phyloP scores from a whole-genome alignment of 2,113 vertebrate species.

The Abramis brama region DNA sequence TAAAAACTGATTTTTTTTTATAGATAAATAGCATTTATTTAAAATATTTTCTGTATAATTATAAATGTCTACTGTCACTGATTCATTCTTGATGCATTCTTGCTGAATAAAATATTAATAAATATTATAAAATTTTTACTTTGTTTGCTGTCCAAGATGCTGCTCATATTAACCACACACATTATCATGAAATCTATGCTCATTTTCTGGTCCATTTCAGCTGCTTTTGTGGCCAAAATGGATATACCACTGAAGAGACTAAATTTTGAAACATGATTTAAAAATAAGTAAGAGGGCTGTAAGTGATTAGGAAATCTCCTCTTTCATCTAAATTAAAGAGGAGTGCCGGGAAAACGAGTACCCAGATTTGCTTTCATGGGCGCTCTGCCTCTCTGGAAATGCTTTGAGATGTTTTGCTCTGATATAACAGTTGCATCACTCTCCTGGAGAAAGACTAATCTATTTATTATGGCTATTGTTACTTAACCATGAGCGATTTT shows the following conservation, averaged over 20 bases:
- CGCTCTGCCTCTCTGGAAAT: background rate
- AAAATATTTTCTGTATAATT: background rate
- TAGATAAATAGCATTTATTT: background rate
- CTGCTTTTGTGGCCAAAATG: background rate
- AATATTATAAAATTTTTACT: no score
- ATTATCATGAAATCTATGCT: background rate
- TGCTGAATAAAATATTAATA: no score
- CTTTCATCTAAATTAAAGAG: slow-evolving; percentile 22
- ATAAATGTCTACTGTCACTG: background rate
- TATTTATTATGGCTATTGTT: slow-evolving; percentile 34
- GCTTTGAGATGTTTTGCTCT: slow-evolving; percentile 29
- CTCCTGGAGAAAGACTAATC: background rate
- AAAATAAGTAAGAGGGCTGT: slow-evolving; percentile 16
- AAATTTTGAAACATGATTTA: background rate
- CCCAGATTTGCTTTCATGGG: slow-evolving; percentile 34
- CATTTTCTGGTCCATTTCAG: background rate
- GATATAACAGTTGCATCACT: slow-evolving; percentile 48
- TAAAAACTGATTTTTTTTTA: background rate
- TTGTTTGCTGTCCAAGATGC: background rate
- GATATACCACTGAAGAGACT: background rate
- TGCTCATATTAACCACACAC: background rate
- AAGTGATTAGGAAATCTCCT: slow-evolving; percentile 36
- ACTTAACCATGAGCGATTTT: slow-evolving; percentile 20
- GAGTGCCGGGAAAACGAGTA: background rate
- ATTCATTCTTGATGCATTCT: background rate